phyloP scores from a whole-genome alignment of 2,797 vertebrate species.

The Pempheris klunzingeri region DNA sequence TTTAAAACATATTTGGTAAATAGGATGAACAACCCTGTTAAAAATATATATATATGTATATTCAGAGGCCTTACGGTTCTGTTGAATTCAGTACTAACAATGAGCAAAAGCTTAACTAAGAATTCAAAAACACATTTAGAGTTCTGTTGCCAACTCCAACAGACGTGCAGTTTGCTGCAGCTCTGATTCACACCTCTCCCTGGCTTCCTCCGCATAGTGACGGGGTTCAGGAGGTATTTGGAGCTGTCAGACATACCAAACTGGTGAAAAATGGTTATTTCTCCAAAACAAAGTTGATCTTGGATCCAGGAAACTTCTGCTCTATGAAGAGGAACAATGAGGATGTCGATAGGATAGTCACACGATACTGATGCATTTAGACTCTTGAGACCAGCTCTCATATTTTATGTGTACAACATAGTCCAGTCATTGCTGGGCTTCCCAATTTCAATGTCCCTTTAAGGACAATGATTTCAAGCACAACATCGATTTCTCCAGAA shows the following conservation, averaged over 20 bases:
- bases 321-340: not conserved
- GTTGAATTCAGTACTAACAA: not conserved
- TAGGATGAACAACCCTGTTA: too few species aligned
- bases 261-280: not conserved
- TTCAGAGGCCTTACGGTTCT: not conserved
- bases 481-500: constrained; percentile 58
- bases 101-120: not conserved
- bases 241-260: not conserved
- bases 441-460: constrained; percentile 18
- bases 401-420: not conserved
- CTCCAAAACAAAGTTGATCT: constrained; percentile 1
- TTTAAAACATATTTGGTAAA: too few species aligned
- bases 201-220: not conserved
- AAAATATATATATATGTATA: too few species aligned
- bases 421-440: constrained; percentile 3
- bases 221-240: not conserved
- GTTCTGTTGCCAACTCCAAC: not conserved
- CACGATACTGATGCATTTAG: not conserved
- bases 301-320: not conserved
- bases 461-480: constrained; percentile 23
- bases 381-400: not conserved
- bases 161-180: not conserved
- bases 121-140: not conserved
- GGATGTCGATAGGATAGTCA: not conserved
- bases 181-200: not conserved